Evolutionary conservation across 2,797 vertebrate species (phyloP).

Genomic region (Lacerta agilis): DNA sequence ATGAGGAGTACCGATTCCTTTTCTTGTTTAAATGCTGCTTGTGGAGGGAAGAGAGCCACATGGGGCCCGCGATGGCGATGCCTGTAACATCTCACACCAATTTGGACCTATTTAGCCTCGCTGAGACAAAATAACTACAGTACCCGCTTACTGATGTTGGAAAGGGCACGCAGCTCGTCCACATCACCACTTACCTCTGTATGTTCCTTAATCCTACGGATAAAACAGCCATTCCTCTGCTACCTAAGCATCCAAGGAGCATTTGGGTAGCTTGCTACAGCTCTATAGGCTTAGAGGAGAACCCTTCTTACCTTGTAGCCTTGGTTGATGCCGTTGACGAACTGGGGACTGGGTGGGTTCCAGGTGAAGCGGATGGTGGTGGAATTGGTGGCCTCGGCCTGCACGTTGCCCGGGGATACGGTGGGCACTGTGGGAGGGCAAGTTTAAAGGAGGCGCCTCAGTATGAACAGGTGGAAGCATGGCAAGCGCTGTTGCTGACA

Average conservation of each 20-base stretch:
- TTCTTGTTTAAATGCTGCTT: not conserved
- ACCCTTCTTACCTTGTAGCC: constrained; percentile 93
- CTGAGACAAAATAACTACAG: not conserved
- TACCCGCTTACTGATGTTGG: not conserved
- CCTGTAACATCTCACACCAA: not conserved
- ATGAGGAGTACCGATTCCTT: not conserved
- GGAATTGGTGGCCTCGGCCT: constrained; percentile 91
- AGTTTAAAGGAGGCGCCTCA: not conserved
- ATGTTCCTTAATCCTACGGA: not conserved
- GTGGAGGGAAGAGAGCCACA: not conserved
- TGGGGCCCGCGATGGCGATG: not conserved
- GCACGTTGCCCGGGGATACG: constrained; percentile 91
- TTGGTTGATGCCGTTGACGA: constrained; percentile 99
- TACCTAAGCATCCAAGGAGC: not conserved
- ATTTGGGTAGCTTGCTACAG: not conserved
- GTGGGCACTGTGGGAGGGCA: constrained; percentile 86
- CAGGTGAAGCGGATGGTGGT: constrained; percentile 95
- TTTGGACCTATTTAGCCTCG: not conserved
- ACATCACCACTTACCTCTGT: not conserved
- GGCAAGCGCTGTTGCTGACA: not conserved
- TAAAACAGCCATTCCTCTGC: not conserved
- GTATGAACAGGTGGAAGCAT: not conserved
- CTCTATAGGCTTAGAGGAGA: not conserved
- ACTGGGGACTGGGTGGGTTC: constrained; percentile 96
- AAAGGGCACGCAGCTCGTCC: not conserved